phyloP scores from a whole-genome alignment of 2,888 invertebrate species.

The Alloplasta piceator region DNA sequence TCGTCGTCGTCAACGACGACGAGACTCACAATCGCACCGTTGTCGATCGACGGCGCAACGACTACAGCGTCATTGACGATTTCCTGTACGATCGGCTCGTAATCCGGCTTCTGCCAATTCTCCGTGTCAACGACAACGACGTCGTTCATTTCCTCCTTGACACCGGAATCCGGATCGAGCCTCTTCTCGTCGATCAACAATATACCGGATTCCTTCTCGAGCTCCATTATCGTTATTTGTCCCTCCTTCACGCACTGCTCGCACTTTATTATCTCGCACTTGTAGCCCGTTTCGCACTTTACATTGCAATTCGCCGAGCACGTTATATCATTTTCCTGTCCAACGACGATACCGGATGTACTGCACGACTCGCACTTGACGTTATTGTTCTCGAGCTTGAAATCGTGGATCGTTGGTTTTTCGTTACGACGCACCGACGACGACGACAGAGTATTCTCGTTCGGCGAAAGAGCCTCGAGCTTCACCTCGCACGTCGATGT shows the following conservation, averaged over 20 bases:
- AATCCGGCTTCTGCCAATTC: conserved; percentile 81
- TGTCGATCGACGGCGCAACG: conserved; percentile 9
- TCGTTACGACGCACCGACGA: conserved; percentile 56
- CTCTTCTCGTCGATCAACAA: conserved; percentile 72
- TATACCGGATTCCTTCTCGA: conserved; percentile 81
- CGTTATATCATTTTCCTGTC: conserved; percentile 73
- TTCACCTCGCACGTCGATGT: conserved; percentile 81
- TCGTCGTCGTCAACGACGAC: conserved; percentile 16
- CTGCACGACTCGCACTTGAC: conserved; percentile 82
- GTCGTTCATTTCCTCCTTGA: conserved; percentile 84
- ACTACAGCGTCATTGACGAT: conserved; percentile 70
- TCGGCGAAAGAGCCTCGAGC: conserved; percentile 78
- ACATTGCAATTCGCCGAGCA: conserved; percentile 79
- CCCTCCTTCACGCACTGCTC: conserved; percentile 81
- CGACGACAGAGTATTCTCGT: conserved; percentile 65
- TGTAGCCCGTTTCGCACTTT: conserved; percentile 81
- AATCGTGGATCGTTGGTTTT: conserved; percentile 67
- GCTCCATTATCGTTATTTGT: conserved; percentile 78
- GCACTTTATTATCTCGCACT: conserved; percentile 80
- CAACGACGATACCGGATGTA: conserved; percentile 74
- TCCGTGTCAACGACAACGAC: conserved; percentile 85
- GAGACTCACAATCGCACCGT: background rate
- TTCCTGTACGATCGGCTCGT: conserved; percentile 80
- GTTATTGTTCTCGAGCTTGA: conserved; percentile 81
- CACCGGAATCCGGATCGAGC: conserved; percentile 77